phyloP scores from a whole-genome alignment of 1,140 invertebrate genomes.

The Orius laevigatus region DNA sequence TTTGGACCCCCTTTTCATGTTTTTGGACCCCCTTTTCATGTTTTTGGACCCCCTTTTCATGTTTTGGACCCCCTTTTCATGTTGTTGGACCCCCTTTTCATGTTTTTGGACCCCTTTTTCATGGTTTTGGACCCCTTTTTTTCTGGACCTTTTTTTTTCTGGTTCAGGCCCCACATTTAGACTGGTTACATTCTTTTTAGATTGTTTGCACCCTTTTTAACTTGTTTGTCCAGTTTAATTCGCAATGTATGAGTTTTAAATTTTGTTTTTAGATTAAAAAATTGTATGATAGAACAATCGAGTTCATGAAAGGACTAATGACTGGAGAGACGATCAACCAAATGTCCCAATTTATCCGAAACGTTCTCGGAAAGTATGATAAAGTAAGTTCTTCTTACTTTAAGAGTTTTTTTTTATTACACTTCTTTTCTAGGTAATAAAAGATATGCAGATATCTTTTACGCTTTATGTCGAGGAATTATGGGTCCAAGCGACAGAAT shows the following conservation, averaged over 20 bases:
- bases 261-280: conserved; percentile 35
- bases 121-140: no score
- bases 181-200: background rate
- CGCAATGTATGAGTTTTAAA: background rate
- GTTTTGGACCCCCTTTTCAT: no score
- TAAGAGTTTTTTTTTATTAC: background rate
- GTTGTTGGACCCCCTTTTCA: no score
- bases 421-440: conserved; percentile 34
- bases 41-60: no score
- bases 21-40: no score
- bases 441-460: conserved; percentile 57
- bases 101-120: no score
- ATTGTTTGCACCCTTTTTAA: background rate
- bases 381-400: conserved; percentile 24
- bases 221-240: conserved; percentile 1
- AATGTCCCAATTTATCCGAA: conserved; percentile 45
- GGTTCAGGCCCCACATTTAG: background rate
- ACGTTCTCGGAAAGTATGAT: conserved; percentile 55
- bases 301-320: conserved; percentile 43
- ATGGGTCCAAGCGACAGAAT: conserved; percentile 42
- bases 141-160: background rate
- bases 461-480: conserved; percentile 55
- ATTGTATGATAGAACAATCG: conserved; percentile 47
- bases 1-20: no score
- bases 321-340: conserved; percentile 54